Evolutionary conservation across 1,140 invertebrate genomes (phyloP), one percentile per base, ranked within the genome.

Genomic region (Megalopta genalis): DNA sequence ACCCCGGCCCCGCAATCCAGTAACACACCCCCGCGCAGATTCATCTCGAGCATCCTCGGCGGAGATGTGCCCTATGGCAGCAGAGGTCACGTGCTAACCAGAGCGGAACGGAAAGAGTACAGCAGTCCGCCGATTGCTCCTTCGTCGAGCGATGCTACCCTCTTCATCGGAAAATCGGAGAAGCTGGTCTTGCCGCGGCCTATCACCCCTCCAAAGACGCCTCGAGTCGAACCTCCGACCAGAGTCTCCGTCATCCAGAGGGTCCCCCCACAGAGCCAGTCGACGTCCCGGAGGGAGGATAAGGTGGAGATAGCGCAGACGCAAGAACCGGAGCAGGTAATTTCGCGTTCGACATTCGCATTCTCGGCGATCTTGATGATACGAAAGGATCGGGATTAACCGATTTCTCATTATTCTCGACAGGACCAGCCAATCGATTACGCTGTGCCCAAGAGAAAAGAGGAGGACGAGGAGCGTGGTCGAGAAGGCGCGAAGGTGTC

Each of bases 361-460:
- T 32, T 32, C 32, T 4, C 32, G 32, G 1, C 1, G 32, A 32
- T 32, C 4, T 32, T 32, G 32, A 32, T 32, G 32, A 32, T 32
- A 21, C 59, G 46, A 18, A 32, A 37, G 2, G 32, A 39, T 5
- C 0, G 7, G 2, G 9, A 6, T 2, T 65, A 23, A 71, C 37
- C n/a, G n/a, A 21, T 65, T 23, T 0, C 21, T 2, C 5, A 62
- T 77, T 46, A 49, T 69, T n/a, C 83, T 86, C 54, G 63, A 14
- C 95, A 97, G 92, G 97, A 97, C 64, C 96, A 97, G 83, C 97
- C 97, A 0, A 97, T 98, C 69, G 96, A 98, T 88, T 98, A 98
- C 90, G 96, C 96, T 84, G 96, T 98, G 74, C 96, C 96, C 23
- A 97, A 96, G 90, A 95, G 95, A 73, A 94, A 95, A 80, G 94